phyloP scores from a whole-genome alignment of 1,140 invertebrate genomes.

The Drosophila sucinea region DNA sequence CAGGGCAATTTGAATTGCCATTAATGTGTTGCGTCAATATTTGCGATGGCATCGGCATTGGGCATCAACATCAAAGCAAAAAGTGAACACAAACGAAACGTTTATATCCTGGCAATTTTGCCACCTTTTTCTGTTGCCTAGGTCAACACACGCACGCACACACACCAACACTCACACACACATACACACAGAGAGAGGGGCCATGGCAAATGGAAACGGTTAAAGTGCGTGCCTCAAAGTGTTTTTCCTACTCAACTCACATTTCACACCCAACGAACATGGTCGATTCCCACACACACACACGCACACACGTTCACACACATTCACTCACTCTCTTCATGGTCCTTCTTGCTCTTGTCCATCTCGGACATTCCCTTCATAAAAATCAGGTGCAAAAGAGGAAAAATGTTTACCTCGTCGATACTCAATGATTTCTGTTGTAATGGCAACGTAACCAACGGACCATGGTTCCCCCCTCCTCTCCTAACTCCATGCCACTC shows the following conservation, averaged over 20 bases:
- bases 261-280: conserved; percentile 15
- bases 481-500: not conserved
- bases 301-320: not conserved
- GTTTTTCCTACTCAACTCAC: conserved; percentile 40
- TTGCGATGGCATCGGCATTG: conserved; percentile 41
- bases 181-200: conserved; percentile 16
- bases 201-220: conserved; percentile 27
- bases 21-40: conserved; percentile 70
- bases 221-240: conserved; percentile 37
- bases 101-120: conserved; percentile 45
- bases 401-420: conserved; percentile 33
- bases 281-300: not conserved
- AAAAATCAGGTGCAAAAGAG: conserved; percentile 48
- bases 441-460: conserved; percentile 2
- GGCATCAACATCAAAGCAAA: conserved; percentile 60
- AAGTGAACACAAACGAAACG: conserved; percentile 32
- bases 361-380: conserved; percentile 30
- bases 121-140: conserved; percentile 47
- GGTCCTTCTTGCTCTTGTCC: conserved; percentile 2
- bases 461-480: not conserved
- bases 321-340: not conserved
- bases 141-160: conserved; percentile 48
- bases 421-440: conserved; percentile 44
- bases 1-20: conserved; percentile 47
- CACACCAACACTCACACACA: not conserved